These are phyloP conservation scores for Lithophane semibrunnea DNA, from an alignment of 2,888 invertebrate species.

Conservation along the genomic window DNA sequence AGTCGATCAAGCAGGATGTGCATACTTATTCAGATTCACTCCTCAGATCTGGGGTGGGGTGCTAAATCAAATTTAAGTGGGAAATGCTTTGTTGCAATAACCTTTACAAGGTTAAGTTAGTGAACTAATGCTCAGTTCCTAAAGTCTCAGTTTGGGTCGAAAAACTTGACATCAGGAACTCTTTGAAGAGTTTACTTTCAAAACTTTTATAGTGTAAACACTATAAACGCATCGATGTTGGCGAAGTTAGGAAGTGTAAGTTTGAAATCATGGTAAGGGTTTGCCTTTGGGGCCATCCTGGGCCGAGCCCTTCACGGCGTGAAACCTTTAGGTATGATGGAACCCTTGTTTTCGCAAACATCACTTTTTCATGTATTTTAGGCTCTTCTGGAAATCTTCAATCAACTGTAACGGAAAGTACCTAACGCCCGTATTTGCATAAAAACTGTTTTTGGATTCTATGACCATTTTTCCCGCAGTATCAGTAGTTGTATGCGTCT, in stretches of 20 bases:
- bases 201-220: background rate
- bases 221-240: background rate
- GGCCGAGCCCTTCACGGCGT: too few relatives aligned
- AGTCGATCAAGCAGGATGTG: conserved; percentile 57
- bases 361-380: background rate
- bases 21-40: conserved; percentile 58
- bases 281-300: too few relatives aligned
- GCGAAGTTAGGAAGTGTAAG: background rate
- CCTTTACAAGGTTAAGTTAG: conserved; percentile 29
- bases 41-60: conserved; percentile 51
- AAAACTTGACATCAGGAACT: background rate
- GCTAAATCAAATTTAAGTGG: conserved; percentile 59
- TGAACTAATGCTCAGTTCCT: background rate
- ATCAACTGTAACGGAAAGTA: background rate
- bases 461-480: background rate
- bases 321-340: background rate
- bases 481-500: background rate
- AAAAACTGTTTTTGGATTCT: background rate
- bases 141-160: background rate
- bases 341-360: background rate
- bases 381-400: background rate
- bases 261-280: background rate
- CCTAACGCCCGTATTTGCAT: background rate
- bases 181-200: background rate
- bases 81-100: conserved; percentile 51